Conservation (phyloP, 53 echinoderm and acorn worm genomes). For the Paracentrotus lividus region DNA sequence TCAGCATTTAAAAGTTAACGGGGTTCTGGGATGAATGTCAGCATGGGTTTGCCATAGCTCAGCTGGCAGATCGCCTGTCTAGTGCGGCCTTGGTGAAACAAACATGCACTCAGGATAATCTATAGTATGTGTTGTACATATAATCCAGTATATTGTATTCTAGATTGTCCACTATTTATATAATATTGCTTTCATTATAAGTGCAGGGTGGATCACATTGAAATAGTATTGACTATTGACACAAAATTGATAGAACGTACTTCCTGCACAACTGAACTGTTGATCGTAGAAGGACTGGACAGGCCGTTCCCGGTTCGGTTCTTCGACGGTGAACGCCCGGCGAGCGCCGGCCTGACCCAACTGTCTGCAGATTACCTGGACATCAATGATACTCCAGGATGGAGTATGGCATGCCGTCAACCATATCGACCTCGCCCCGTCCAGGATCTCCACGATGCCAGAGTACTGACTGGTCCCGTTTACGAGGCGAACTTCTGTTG, state of each 20-base stretch:
- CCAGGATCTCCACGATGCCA: conserved; percentile 52
- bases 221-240: too few relatives aligned
- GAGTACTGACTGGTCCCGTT: conserved; percentile 39
- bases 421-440: conserved; percentile 63
- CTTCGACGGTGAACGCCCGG: conserved; percentile 35
- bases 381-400: conserved; percentile 49
- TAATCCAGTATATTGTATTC: too few relatives aligned
- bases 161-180: too few relatives aligned
- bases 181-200: too few relatives aligned
- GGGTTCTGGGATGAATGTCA: too few relatives aligned
- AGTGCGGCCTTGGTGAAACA: too few relatives aligned
- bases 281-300: conserved; percentile 51
- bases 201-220: too few relatives aligned
- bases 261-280: conserved; percentile 46
- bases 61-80: too few relatives aligned
- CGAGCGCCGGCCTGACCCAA: conserved; percentile 6
- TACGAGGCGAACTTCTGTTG: conserved; percentile 39
- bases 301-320: background rate
- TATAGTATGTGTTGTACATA: too few relatives aligned
- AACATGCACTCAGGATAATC: too few relatives aligned
- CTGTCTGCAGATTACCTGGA: conserved; percentile 40
- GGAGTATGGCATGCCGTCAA: conserved; percentile 49
- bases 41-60: too few relatives aligned
- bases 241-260: background rate
- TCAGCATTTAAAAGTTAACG: too few relatives aligned